These are phyloP conservation scores for Eublepharis macularius DNA, from an alignment of 2,113 vertebrate species.

Conservation along the genomic window DNA sequence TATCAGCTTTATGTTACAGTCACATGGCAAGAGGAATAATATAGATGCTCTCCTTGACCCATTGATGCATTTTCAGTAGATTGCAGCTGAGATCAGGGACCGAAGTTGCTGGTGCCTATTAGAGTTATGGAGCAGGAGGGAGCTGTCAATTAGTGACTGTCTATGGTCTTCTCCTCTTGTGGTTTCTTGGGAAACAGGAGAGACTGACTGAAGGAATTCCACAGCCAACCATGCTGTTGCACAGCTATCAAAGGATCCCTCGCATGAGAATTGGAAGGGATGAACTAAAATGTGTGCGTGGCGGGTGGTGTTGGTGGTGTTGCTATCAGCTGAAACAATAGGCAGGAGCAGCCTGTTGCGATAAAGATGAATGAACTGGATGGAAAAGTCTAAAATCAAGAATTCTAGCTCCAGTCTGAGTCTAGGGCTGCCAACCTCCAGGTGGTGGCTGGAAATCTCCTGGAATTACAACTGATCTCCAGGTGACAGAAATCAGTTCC, in stretches of 20 bases:
- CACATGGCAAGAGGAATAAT: background rate
- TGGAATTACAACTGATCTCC: no score
- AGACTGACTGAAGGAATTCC: background rate
- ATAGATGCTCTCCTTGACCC: background rate
- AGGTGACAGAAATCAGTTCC: no score
- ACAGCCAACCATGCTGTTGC: background rate
- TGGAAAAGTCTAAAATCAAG: background rate
- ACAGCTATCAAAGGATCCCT: background rate
- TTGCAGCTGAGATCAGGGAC: background rate
- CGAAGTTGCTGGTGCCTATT: background rate
- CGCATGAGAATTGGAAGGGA: background rate
- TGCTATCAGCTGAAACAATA: background rate
- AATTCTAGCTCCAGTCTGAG: no score
- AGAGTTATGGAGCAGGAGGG: background rate
- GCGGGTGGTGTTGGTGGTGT: background rate
- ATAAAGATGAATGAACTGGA: background rate
- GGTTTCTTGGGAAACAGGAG: background rate
- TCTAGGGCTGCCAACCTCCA: no score
- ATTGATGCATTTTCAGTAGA: background rate
- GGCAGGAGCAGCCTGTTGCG: background rate
- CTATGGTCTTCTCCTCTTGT: constrained; percentile 19
- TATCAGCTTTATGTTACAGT: background rate
- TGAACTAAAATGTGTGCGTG: background rate
- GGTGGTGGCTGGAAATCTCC: no score
- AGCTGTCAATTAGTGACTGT: constrained; percentile 7